phyloP scores from a whole-genome alignment of 2,888 invertebrate genomes.

The Chrysopilus asiliformis region DNA sequence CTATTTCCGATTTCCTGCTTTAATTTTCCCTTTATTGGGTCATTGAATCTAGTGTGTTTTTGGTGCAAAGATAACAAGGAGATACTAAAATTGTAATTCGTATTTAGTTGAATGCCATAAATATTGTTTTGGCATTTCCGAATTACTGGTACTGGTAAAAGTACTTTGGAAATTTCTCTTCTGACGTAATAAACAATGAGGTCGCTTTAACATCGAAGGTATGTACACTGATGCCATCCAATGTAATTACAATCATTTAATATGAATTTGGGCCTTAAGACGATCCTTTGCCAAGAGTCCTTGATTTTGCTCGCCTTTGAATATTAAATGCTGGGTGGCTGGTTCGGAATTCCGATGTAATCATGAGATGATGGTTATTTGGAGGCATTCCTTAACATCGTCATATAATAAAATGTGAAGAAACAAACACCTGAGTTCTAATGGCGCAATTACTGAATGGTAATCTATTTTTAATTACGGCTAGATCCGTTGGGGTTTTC shows the following conservation, averaged over 20 bases:
- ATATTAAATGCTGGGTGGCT: too few relatives aligned
- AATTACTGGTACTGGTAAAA: not conserved
- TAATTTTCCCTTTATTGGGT: not conserved
- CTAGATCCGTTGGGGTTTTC: constrained; percentile 7
- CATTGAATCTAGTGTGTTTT: not conserved
- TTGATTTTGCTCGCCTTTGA: too few relatives aligned
- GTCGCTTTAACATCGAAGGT: too few relatives aligned
- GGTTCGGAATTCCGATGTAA: too few relatives aligned
- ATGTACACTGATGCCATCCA: too few relatives aligned
- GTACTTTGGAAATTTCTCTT: not conserved
- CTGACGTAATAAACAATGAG: too few relatives aligned
- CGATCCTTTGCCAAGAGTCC: too few relatives aligned
- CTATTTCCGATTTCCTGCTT: not conserved
- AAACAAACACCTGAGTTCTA: constrained; percentile 10
- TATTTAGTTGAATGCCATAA: not conserved
- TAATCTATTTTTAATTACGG: constrained; percentile 11
- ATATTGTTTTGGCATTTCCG: not conserved
- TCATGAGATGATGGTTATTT: too few relatives aligned
- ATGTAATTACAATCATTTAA: too few relatives aligned
- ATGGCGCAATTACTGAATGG: constrained; percentile 8
- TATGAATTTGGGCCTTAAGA: too few relatives aligned
- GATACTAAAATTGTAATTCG: too few relatives aligned
- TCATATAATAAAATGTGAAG: not conserved
- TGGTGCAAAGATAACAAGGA: not conserved
- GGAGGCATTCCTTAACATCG: not conserved